Conservation (phyloP, 1,140 invertebrate genomes). For the Drosophila leontia region DNA sequence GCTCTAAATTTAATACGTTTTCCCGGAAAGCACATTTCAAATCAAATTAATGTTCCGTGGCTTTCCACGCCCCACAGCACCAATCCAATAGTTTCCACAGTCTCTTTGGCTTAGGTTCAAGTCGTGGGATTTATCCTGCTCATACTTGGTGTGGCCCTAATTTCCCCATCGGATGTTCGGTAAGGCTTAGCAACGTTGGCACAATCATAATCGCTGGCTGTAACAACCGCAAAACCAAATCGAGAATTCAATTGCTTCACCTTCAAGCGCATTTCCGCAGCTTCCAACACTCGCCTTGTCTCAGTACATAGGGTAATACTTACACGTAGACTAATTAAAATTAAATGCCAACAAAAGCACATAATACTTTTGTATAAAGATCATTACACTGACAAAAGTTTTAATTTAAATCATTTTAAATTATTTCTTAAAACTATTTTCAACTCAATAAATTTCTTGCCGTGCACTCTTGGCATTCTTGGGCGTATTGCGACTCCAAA, state of each 20-base stretch:
- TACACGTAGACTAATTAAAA: conserved; percentile 67
- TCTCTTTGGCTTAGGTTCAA: conserved; percentile 1
- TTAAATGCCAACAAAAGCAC: conserved; percentile 57
- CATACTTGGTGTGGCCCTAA: conserved; percentile 6
- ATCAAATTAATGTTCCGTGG: conserved; percentile 5
- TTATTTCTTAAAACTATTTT: background rate
- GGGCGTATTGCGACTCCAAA: background rate
- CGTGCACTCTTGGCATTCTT: conserved; percentile 16
- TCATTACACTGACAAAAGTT: conserved; percentile 11
- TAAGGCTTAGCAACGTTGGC: conserved; percentile 3
- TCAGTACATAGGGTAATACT: background rate
- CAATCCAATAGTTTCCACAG: background rate
- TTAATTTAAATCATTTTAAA: background rate
- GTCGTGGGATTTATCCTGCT: conserved; percentile 3
- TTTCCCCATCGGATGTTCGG: conserved; percentile 23
- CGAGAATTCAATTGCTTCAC: conserved; percentile 50
- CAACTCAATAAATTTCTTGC: background rate
- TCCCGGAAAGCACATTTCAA: background rate
- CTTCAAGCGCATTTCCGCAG: conserved; percentile 37
- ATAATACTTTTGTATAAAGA: conserved; percentile 42
- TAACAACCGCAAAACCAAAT: conserved; percentile 62
- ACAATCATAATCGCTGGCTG: conserved; percentile 15
- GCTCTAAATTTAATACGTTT: background rate
- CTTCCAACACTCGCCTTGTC: conserved; percentile 1
- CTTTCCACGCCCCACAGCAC: background rate